Conservation (phyloP, 2,113 vertebrate species). For the Maccullochella peelii region DNA sequence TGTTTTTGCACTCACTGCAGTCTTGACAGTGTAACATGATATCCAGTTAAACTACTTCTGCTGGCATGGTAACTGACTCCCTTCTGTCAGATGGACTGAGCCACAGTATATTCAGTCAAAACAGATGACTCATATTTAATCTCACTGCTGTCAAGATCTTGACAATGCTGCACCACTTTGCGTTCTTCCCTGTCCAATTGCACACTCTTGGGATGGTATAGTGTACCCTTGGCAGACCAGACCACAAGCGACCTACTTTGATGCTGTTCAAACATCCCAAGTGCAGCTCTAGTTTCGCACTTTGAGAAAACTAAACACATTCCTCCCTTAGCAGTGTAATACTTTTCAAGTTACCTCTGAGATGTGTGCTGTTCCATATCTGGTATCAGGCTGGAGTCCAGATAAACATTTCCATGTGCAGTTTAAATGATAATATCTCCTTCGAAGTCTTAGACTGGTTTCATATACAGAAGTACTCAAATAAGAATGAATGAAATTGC, state of each 20-base stretch:
- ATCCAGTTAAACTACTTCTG: not conserved
- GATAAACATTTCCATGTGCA: conserved; percentile 1
- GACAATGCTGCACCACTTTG: not conserved
- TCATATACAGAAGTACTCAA: not conserved
- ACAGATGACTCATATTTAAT: conserved; percentile 4
- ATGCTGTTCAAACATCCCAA: conserved; percentile 37
- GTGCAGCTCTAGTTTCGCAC: not conserved
- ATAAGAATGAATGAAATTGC: not conserved
- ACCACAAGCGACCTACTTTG: conserved; percentile 42
- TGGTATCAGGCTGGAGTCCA: conserved; percentile 5
- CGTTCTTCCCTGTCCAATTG: not conserved
- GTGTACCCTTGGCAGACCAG: not conserved
- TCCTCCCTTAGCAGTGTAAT: conserved; percentile 4
- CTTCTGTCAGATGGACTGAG: not conserved
- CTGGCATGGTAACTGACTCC: not conserved
- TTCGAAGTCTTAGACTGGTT: not conserved
- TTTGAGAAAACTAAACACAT: conserved; percentile 38
- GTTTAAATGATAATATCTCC: not conserved
- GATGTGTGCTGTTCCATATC: not conserved
- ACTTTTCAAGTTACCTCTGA: not conserved
- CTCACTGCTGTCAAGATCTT: not conserved
- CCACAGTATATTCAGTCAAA: not conserved
- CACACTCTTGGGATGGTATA: not conserved
- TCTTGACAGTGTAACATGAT: not conserved
- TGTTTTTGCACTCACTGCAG: not conserved